Evolutionary conservation across 2,888 invertebrate species (phyloP).

Genomic region (Lithophane semibrunnea): DNA sequence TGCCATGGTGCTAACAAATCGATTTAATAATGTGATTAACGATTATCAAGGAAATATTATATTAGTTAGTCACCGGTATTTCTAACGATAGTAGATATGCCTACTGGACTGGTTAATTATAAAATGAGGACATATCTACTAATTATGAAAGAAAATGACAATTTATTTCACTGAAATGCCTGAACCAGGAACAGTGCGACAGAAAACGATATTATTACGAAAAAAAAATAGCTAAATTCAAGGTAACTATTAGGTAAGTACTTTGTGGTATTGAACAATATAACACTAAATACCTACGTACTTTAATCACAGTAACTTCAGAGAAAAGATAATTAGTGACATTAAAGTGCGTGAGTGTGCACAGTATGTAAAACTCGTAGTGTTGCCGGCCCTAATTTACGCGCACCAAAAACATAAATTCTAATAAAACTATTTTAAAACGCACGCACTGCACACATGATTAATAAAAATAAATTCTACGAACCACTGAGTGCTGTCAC

Average conservation of each 20-base stretch:
- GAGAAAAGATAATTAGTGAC: constrained; percentile 49
- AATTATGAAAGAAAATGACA: neutral
- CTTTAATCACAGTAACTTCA: constrained; percentile 23
- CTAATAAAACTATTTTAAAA: constrained; percentile 51
- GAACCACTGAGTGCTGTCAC: constrained; percentile 88
- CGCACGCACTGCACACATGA: constrained; percentile 55
- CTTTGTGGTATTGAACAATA: constrained; percentile 9
- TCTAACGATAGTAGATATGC: constrained; percentile 2
- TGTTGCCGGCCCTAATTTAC: constrained; percentile 62
- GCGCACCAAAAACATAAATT: constrained; percentile 56
- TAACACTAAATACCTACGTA: constrained; percentile 2
- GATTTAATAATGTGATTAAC: constrained; percentile 28
- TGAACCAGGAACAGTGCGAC: neutral
- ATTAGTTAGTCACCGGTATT: constrained; percentile 8
- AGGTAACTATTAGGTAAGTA: constrained; percentile 9
- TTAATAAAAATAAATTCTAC: constrained; percentile 75
- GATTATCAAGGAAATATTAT: constrained; percentile 9
- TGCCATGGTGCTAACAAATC: constrained; percentile 7
- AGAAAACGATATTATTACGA: neutral
- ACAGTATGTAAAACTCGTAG: constrained; percentile 56
- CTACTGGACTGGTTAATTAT: neutral
- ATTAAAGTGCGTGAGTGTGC: constrained; percentile 54
- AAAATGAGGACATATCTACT: neutral
- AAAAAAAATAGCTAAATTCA: neutral
- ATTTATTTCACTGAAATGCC: neutral